Percentiles rank a stretch among this genome's conserved stretches.
phyloP scores from a whole-genome alignment of 2,797 vertebrate species.

The Neomorphus geoffroyi region DNA sequence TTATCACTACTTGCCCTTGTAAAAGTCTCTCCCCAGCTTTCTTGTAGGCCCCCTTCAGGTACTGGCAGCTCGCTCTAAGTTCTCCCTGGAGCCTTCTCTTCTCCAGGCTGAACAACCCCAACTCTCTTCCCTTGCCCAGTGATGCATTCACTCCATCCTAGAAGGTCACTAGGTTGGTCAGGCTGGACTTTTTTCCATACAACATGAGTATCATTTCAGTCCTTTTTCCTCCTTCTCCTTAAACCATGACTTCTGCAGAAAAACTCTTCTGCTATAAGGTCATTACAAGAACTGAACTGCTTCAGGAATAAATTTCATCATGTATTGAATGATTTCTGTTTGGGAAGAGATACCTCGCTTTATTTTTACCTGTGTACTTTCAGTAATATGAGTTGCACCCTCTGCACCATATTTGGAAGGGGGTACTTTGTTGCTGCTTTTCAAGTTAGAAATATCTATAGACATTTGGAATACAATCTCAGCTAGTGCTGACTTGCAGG shows the following conservation, averaged over 20 bases:
- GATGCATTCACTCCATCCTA: no score
- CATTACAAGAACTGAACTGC: not conserved
- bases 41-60: no score
- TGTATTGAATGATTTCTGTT: not conserved
- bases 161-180: no score
- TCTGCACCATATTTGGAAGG: not conserved
- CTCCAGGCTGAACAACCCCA: no score
- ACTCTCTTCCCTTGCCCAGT: no score
- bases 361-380: not conserved
- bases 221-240: not conserved
- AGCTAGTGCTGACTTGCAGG: not conserved
- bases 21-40: no score
- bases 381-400: not conserved
- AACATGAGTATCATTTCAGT: not conserved
- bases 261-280: not conserved
- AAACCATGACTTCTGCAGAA: not conserved
- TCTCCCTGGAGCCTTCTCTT: no score
- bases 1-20: no score
- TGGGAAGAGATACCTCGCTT: not conserved
- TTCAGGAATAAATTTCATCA: not conserved
- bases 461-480: not conserved
- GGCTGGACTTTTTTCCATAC: no score
- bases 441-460: not conserved
- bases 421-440: not conserved
- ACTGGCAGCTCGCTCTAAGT: no score